A percentile compares a stretch with the other conserved stretches of the same genome.
Evolutionary conservation across 2,113 vertebrate genomes (phyloP).

Genomic region (Pleuronectes platessa): DNA sequence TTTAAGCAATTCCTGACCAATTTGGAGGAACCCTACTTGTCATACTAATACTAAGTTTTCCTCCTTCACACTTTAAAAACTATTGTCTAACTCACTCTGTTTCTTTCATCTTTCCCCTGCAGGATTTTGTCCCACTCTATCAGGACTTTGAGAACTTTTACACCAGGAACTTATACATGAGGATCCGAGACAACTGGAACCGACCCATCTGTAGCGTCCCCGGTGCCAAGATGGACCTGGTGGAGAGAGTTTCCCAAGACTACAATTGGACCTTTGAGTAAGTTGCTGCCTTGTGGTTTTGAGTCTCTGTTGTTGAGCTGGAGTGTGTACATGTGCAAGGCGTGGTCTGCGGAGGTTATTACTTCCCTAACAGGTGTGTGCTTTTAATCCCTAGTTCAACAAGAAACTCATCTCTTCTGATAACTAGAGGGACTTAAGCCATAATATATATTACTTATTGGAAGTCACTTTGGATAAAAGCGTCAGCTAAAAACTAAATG

Average conservation of each 20-base stretch:
- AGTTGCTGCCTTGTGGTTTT: slow-evolving; percentile 62
- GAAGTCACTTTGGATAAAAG: too few relatives aligned
- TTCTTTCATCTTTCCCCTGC: slow-evolving; percentile 29
- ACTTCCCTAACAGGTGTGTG: neutral
- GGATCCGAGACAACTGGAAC: slow-evolving; percentile 97
- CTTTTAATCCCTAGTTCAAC: neutral
- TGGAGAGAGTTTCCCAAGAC: slow-evolving; percentile 89
- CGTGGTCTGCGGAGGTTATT: neutral
- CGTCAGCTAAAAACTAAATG: neutral
- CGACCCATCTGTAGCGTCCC: slow-evolving; percentile 93
- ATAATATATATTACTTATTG: too few relatives aligned
- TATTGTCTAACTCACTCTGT: neutral
- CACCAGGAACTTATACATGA: slow-evolving; percentile 96
- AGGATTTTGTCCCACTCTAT: slow-evolving; percentile 97
- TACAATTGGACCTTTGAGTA: slow-evolving; percentile 98
- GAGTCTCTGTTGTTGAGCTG: neutral
- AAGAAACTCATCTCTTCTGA: slow-evolving; percentile 13
- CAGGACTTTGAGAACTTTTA: slow-evolving; percentile 99
- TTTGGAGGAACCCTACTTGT: too few relatives aligned
- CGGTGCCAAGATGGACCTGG: slow-evolving; percentile 91
- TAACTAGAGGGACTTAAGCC: slow-evolving; percentile 5
- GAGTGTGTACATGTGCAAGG: neutral
- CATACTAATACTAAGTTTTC: too few relatives aligned
- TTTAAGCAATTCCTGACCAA: neutral
- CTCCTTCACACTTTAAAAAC: too few relatives aligned